A percentile compares a stretch with the other conserved stretches of the same genome.
Evolutionary conservation across 1,140 invertebrate species (phyloP).

Genomic region (Drosophila suzukii): DNA sequence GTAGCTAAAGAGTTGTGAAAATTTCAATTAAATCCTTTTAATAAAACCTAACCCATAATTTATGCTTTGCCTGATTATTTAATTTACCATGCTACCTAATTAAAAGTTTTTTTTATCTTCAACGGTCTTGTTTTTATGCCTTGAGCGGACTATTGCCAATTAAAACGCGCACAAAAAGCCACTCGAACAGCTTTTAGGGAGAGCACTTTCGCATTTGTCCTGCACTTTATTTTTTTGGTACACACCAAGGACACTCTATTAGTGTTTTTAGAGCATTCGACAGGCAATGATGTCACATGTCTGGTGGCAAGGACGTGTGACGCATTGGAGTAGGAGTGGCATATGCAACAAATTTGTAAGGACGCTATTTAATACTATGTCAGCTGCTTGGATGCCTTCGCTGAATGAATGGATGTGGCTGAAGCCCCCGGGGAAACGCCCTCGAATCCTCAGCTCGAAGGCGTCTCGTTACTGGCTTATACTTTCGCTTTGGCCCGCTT

Average conservation of each 20-base stretch:
- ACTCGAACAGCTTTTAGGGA: conserved; percentile 33
- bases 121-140: neutral
- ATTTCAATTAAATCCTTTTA: neutral
- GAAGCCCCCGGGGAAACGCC: conserved; percentile 16
- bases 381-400: conserved; percentile 32
- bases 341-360: conserved; percentile 6
- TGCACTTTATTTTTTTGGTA: conserved; percentile 30
- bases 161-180: conserved; percentile 36
- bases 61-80: neutral
- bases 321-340: neutral
- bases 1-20: too few species aligned
- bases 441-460: conserved; percentile 20
- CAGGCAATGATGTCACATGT: conserved; percentile 29
- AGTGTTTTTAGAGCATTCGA: conserved; percentile 44
- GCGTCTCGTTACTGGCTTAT: conserved; percentile 6
- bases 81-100: neutral
- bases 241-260: conserved; percentile 40
- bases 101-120: neutral
- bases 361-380: conserved; percentile 27
- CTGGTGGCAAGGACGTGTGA: conserved; percentile 15
- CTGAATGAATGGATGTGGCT: conserved; percentile 15
- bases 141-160: conserved; percentile 16
- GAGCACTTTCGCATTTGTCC: conserved; percentile 2
- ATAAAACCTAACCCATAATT: neutral
- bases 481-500: conserved; percentile 17